phyloP scores from a whole-genome alignment of 2,888 invertebrate species.

The Troides oblongomaculatus region DNA sequence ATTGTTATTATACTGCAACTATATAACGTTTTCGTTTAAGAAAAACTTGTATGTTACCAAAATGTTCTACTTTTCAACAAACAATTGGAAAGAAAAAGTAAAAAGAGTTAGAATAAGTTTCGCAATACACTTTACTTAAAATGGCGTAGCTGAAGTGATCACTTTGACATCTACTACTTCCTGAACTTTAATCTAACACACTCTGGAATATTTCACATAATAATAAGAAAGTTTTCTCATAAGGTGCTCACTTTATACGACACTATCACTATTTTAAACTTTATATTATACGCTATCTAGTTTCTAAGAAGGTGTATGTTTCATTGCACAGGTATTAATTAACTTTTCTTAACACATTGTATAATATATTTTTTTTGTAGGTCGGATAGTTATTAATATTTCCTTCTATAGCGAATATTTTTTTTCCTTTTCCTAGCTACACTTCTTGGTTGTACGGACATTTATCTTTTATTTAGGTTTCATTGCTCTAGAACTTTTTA shows the following conservation, averaged over 20 bases:
- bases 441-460: no score
- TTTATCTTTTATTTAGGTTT: no score
- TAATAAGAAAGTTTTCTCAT: conserved; percentile 21
- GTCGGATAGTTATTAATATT: background rate
- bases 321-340: conserved; percentile 11
- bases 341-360: background rate
- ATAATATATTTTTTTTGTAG: background rate
- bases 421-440: no score
- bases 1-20: no score
- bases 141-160: background rate
- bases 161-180: background rate
- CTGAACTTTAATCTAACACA: background rate
- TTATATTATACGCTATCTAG: conserved; percentile 9
- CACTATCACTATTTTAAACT: conserved; percentile 6
- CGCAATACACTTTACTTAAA: no score
- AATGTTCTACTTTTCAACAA: no score
- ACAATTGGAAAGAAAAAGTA: no score
- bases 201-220: conserved; percentile 7
- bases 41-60: no score
- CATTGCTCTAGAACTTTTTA: no score
- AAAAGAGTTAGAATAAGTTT: no score
- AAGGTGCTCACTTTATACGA: conserved; percentile 15
- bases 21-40: no score
- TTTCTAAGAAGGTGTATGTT: conserved; percentile 3
- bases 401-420: background rate